phyloP scores from a whole-genome alignment of 1,140 invertebrate genomes.

The Daktulosphaira vitifoliae region DNA sequence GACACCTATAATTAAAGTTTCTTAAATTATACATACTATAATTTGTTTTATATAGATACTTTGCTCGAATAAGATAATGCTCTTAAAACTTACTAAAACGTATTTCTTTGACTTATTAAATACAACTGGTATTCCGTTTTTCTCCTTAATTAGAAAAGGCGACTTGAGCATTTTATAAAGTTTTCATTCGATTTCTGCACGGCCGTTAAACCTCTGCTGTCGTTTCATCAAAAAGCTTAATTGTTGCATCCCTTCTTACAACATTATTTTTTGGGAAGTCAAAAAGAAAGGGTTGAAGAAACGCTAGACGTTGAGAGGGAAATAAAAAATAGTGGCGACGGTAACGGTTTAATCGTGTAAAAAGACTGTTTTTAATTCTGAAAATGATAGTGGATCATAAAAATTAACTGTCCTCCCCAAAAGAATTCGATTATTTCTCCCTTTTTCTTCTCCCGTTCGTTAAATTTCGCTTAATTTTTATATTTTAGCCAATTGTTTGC shows the following conservation, averaged over 20 bases:
- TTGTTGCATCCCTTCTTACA: constrained; percentile 24
- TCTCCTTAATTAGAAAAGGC: constrained; percentile 15
- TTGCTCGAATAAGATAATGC: too few species aligned
- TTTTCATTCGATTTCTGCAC: background rate
- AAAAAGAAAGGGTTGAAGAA: background rate
- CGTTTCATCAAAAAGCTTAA: constrained; percentile 31
- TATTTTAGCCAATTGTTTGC: constrained; percentile 23
- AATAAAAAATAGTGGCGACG: too few species aligned
- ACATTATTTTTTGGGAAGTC: background rate
- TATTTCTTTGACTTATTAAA: too few species aligned
- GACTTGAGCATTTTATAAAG: background rate
- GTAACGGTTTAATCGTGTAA: constrained; percentile 25
- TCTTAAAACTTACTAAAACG: too few species aligned
- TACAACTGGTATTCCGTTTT: too few species aligned
- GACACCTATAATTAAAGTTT: too few species aligned
- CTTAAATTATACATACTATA: too few species aligned
- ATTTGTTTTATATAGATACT: too few species aligned
- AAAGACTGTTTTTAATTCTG: constrained; percentile 16
- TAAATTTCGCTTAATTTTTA: constrained; percentile 19
- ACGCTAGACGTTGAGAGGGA: background rate
- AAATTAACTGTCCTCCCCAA: constrained; percentile 21
- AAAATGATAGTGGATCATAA: constrained; percentile 22
- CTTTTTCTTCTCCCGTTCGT: constrained; percentile 1
- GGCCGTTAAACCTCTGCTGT: constrained; percentile 23
- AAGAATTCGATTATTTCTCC: constrained; percentile 25